Percentiles rank a stretch among this genome's conserved stretches.
Evolutionary conservation across 2,888 invertebrate genomes (phyloP).

Genomic region (Euzetes globulus): DNA sequence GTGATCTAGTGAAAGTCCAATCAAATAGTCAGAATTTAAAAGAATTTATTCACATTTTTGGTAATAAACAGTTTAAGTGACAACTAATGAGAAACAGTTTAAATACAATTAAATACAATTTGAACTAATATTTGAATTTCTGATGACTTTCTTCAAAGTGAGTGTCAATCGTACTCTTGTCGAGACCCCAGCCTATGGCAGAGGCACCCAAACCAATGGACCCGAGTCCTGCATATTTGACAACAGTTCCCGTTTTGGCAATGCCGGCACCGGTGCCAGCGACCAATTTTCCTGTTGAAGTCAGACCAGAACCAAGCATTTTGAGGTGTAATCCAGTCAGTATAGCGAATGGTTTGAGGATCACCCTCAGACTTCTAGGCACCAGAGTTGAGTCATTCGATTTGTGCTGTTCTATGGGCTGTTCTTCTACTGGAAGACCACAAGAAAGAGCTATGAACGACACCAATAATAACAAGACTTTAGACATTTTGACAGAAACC

Average conservation of each 20-base stretch:
- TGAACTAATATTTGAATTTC: too few relatives aligned
- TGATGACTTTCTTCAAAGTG: neutral
- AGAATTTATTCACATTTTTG: too few relatives aligned
- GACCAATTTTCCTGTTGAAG: neutral
- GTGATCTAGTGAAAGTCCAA: too few relatives aligned
- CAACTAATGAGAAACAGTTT: too few relatives aligned
- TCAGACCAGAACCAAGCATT: neutral
- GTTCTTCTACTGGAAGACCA: neutral
- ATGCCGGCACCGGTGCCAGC: neutral
- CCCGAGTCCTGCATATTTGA: neutral
- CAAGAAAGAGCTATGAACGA: too few relatives aligned
- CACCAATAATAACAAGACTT: too few relatives aligned
- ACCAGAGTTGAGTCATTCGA: neutral
- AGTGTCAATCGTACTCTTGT: slow-evolving; percentile 5
- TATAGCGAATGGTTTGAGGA: neutral
- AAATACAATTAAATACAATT: too few relatives aligned
- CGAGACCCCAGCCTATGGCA: slow-evolving; percentile 1
- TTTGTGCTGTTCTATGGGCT: too few relatives aligned
- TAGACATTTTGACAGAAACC: too few relatives aligned
- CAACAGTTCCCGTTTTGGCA: neutral
- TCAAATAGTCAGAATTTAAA: too few relatives aligned
- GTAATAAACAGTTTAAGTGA: too few relatives aligned
- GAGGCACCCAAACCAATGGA: neutral
- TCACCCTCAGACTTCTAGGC: too few relatives aligned
- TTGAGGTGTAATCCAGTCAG: neutral